These are phyloP conservation scores for Mus musculus DNA, from an alignment of 2,113 vertebrate species.

Conservation along the genomic window GRCm39 chr15:35439501-35440000, in stretches of 20 bases:
- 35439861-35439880: too few relatives aligned
- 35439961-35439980: neutral
- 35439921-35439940: neutral
- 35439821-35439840: too few relatives aligned
- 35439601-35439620: neutral
- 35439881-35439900: too few relatives aligned
- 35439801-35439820: too few relatives aligned
- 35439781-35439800: too few relatives aligned
- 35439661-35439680: neutral
- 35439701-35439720: neutral
- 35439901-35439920: neutral
- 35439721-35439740: too few relatives aligned
- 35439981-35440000: neutral
- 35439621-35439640: neutral
- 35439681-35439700: neutral
- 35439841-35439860: too few relatives aligned
- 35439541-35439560: neutral
- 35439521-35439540: neutral
- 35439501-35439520: too few relatives aligned
- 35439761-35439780: too few relatives aligned
- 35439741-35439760: too few relatives aligned
- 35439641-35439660: neutral
- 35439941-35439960: neutral
- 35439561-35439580: neutral
- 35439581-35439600: neutral